Percentiles rank a stretch among this genome's conserved stretches.
phyloP scores from a whole-genome alignment of 2,888 invertebrate species.

The Oscheius sp. region DNA sequence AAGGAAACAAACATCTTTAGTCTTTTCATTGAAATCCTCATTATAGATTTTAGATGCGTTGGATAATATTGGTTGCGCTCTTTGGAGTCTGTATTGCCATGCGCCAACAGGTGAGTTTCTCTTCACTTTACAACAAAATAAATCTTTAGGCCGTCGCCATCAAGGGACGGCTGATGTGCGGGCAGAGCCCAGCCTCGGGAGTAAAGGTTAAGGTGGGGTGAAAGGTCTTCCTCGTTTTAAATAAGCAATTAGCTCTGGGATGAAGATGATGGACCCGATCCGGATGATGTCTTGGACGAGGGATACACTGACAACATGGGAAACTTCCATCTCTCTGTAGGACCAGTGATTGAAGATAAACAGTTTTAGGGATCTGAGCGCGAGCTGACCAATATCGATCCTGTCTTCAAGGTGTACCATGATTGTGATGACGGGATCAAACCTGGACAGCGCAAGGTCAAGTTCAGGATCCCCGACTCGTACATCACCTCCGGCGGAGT shows the following conservation, averaged over 20 bases:
- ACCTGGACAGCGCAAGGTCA: constrained; percentile 59
- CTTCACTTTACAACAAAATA: neutral
- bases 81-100: constrained; percentile 48
- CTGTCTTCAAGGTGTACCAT: constrained; percentile 62
- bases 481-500: constrained; percentile 52
- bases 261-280: constrained; percentile 51
- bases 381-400: constrained; percentile 60
- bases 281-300: constrained; percentile 60
- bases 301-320: constrained; percentile 56
- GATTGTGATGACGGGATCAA: constrained; percentile 62
- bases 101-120: constrained; percentile 50
- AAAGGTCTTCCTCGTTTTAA: no score
- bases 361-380: constrained; percentile 45
- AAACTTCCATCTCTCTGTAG: constrained; percentile 43
- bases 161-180: constrained; percentile 52
- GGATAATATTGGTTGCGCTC: constrained; percentile 43
- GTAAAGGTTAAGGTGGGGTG: constrained; percentile 58
- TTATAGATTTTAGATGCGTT: constrained; percentile 23
- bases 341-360: neutral
- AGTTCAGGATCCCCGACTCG: constrained; percentile 56
- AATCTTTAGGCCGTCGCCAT: constrained; percentile 43
- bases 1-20: neutral
- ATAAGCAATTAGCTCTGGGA: constrained; percentile 33
- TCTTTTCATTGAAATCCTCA: neutral
- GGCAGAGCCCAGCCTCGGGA: constrained; percentile 49